Evolutionary conservation across 2,113 vertebrate genomes (phyloP).

Genomic region (Serilophus lunatus): DNA sequence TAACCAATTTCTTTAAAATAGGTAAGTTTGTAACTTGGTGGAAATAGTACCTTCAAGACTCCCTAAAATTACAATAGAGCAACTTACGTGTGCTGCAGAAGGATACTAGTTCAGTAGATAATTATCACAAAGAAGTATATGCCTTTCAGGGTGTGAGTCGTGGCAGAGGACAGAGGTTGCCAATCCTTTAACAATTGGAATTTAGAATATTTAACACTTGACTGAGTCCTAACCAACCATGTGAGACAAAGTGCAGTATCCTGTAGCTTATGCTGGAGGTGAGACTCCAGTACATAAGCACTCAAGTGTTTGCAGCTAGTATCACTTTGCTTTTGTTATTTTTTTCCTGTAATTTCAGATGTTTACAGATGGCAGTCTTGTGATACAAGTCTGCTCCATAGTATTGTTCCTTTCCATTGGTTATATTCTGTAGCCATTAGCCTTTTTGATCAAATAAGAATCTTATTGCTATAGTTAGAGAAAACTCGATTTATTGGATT

Average conservation of each 20-base stretch:
- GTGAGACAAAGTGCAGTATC: slow-evolving; percentile 54
- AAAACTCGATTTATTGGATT: background rate
- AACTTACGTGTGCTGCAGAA: background rate
- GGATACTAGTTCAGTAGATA: background rate
- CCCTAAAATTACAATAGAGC: background rate
- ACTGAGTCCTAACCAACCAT: slow-evolving; percentile 56
- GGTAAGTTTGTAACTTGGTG: background rate
- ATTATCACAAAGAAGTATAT: background rate
- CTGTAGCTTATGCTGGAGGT: slow-evolving; percentile 9
- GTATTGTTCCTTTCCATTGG: background rate
- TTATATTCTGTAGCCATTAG: background rate
- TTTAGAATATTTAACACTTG: slow-evolving; percentile 72
- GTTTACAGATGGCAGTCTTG: background rate
- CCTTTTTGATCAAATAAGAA: background rate
- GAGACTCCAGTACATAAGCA: background rate
- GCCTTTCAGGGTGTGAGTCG: background rate
- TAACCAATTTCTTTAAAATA: background rate
- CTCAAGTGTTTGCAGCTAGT: background rate
- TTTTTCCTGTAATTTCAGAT: background rate
- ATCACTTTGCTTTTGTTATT: background rate
- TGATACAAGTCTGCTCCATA: background rate
- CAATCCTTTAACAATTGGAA: slow-evolving; percentile 67
- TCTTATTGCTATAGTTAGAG: background rate
- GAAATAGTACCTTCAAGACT: background rate
- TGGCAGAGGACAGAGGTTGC: background rate